Conservation (phyloP, 2,113 vertebrate genomes). For the Phoenicopterus ruber region DNA sequence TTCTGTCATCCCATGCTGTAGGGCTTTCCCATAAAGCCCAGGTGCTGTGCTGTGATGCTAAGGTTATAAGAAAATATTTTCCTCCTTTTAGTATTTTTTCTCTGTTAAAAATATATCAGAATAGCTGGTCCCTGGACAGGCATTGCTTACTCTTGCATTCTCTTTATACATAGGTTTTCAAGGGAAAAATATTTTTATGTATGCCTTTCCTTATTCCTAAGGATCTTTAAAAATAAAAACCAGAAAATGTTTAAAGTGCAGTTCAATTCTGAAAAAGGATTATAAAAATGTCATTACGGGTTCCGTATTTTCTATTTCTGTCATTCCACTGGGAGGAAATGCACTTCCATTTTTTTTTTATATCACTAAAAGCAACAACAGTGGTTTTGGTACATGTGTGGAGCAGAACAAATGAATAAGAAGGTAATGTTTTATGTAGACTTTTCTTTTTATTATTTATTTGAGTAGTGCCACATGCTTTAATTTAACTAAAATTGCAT, state of each 20-base stretch:
- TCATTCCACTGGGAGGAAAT: neutral
- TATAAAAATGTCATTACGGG: neutral
- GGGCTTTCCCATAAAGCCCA: neutral
- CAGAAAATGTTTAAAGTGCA: neutral
- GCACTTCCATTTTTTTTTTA: slow-evolving; percentile 31
- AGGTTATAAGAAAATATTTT: neutral
- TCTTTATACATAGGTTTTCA: neutral
- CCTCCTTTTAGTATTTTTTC: neutral
- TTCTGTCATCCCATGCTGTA: neutral
- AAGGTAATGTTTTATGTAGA: neutral
- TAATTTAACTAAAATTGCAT: slow-evolving; percentile 29
- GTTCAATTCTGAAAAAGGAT: neutral
- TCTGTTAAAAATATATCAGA: neutral
- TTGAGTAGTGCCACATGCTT: neutral
- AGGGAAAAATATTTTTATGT: neutral
- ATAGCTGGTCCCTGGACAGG: neutral
- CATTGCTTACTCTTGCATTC: neutral
- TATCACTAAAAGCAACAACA: slow-evolving; percentile 26
- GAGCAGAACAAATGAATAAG: neutral
- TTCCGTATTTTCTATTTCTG: slow-evolving; percentile 18
- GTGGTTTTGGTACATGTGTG: neutral
- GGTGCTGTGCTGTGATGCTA: neutral
- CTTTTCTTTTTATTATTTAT: neutral
- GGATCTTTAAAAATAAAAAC: neutral
- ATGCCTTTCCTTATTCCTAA: neutral